Conservation (phyloP, 1,140 invertebrate species). For the Macrobrachium rosenbergii region DNA sequence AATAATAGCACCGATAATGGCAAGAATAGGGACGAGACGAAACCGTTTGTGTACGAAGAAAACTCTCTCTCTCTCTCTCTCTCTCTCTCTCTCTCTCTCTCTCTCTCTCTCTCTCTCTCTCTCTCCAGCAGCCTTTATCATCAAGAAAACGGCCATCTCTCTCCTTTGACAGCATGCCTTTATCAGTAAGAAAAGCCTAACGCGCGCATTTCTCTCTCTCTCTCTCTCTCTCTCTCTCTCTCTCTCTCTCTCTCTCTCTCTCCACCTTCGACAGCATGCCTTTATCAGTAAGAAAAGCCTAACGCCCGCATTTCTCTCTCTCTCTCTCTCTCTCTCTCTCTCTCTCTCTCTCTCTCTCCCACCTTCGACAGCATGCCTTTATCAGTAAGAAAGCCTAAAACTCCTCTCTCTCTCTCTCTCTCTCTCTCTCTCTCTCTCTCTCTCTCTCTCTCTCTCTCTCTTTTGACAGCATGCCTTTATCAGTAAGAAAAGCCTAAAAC, state of each 20-base stretch:
- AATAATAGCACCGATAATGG: too few species aligned
- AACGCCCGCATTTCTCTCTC: background rate
- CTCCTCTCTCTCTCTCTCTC: background rate
- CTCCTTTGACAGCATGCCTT: too few species aligned
- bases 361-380: background rate
- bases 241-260: too few species aligned
- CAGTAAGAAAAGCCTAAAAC: background rate
- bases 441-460: background rate
- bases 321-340: background rate
- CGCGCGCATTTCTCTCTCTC: background rate
- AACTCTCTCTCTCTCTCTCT: too few species aligned
- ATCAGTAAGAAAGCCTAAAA: background rate
- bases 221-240: conserved; percentile 30
- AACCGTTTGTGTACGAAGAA: too few species aligned
- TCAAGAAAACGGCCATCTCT: too few species aligned
- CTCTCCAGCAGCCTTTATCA: too few species aligned
- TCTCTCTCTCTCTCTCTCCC: background rate
- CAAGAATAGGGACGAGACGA: too few species aligned
- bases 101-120: too few species aligned
- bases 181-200: too few species aligned
- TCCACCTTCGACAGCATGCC: background rate
- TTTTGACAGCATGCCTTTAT: background rate
- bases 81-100: too few species aligned
- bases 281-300: background rate
- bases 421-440: background rate